Evolutionary conservation across 2,888 invertebrate genomes (phyloP), one percentile per base, ranked within the genome.

Genomic region (Lochmaea capreae): DNA sequence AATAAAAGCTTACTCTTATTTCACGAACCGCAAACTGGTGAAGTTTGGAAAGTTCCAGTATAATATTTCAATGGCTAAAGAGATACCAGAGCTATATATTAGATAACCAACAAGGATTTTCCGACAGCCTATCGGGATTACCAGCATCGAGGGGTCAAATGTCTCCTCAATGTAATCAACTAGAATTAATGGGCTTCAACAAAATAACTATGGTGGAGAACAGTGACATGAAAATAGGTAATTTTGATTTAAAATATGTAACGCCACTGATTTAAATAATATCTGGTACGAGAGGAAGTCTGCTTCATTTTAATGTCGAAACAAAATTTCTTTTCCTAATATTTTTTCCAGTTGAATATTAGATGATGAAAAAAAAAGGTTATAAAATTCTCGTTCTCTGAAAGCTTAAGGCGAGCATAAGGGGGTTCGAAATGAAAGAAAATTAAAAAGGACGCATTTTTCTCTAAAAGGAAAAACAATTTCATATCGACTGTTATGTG

Each of bases 151-250:
- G 11, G 18, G 42, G 14, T 63, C 63, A 42, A 18, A 63, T 63
- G 63, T 16, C 42, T 63, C 43, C 16, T 16, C 76, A 59, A 69
- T 66, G 76, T 77, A 79, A 79, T 78, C 77, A 78, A 79, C 76
- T 75, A 77, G 73, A 79, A 76, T 78, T 79, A 77, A 79, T 76
- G 77, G 67, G 72, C 71, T 74, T 67, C 75, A 65, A 72, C 76
- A 75, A 75, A 69, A 77, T 71, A 67, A 67, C 22, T 71, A 75
- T 74, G 71, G 74, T 67, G 71, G 49, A 42, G 33, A 46, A 22
- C 65, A 16, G 5, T 14, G 54, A 18, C 54, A n/a, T 54, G n/a
- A n/a, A 54, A 16, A 54, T 10, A 8, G 43, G 3, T 43, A 43
- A 10, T 11, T 26, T 26, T 26, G 4, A 26, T 26, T 26, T 26